Evolutionary conservation across 2,113 vertebrate genomes (phyloP), one percentile per base, ranked within the genome.

Genomic region (Myxocyprinus asiaticus): DNA sequence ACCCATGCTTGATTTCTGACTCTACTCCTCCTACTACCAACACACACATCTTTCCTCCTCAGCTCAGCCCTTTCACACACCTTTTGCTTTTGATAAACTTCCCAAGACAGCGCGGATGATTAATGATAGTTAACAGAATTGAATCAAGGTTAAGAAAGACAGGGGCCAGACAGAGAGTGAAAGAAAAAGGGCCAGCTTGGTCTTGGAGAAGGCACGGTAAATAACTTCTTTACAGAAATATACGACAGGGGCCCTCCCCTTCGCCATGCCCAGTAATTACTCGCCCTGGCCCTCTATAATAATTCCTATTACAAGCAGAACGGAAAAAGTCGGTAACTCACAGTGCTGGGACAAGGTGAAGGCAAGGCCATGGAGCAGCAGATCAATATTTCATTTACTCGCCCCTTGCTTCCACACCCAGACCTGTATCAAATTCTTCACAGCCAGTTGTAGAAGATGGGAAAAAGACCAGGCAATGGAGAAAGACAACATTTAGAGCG

Each of bases 341-440:
- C 93, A 94, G 92, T 90, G 85, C 94, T 93, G 95, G 94, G 96
- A 98, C 97, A 98, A 98, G 97, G 97, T 98, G 97, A 98, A 98
- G 96, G 96, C 95, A 98, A 98, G 96, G 97, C 97, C 96, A 97
- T 92, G 90, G 93, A 92, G 94, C 93, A 89, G 91, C 83, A 91
- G 97, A 98, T 98, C 97, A 98, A 98, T 98, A 98, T 98, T 98
- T 98, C 97, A 98, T 98, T 98, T 98, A 98, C 96, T 98, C 95
- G 92, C 94, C 92, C 93, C 91, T 93, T 94, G 66, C 93, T 85
- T 94, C 90, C 83, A 94, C 94, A 94, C 94, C 95, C 92, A 90
- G 94, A 93, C 94, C 92, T 94, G 95, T 96, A 96, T 97, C 95
- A 96, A 96, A 97, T 96, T 95, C 95, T 94, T 95, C 94, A 93